Evolutionary conservation across 2,113 vertebrate genomes (phyloP).

Genomic region (Proteles cristata): DNA sequence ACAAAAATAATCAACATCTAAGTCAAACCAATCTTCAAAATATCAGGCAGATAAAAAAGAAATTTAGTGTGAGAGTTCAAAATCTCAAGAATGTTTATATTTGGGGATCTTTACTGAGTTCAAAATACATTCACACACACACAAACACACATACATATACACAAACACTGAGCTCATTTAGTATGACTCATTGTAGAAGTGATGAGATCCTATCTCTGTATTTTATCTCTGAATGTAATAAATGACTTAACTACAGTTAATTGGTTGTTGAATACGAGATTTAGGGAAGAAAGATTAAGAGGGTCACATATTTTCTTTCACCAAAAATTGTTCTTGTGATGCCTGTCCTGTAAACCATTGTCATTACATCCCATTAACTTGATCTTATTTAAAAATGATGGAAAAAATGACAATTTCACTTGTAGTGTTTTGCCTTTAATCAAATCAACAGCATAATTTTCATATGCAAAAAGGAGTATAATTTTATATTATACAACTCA

Average conservation of each 20-base stretch:
- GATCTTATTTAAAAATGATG: neutral
- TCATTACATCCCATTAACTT: neutral
- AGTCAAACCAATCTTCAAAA: neutral
- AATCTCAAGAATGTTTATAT: neutral
- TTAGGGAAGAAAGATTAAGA: neutral
- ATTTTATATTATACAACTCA: neutral
- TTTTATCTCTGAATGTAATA: neutral
- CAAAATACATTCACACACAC: neutral
- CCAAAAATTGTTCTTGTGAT: neutral
- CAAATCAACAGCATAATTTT: conserved; percentile 11
- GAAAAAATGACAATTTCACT: neutral
- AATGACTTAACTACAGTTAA: neutral
- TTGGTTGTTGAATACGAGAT: neutral
- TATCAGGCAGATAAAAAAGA: neutral
- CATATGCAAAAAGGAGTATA: neutral
- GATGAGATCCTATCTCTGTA: neutral
- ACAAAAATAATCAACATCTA: neutral
- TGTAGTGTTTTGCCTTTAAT: neutral
- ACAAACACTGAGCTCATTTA: neutral
- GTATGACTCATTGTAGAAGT: neutral
- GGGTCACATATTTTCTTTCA: neutral
- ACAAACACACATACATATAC: neutral
- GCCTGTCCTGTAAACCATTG: neutral
- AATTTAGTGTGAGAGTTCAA: neutral
- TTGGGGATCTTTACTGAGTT: neutral